A percentile compares a stretch with the other conserved stretches of the same genome.
Conservation (phyloP, 1,140 invertebrate species). For the Drosophila miranda region DNA sequence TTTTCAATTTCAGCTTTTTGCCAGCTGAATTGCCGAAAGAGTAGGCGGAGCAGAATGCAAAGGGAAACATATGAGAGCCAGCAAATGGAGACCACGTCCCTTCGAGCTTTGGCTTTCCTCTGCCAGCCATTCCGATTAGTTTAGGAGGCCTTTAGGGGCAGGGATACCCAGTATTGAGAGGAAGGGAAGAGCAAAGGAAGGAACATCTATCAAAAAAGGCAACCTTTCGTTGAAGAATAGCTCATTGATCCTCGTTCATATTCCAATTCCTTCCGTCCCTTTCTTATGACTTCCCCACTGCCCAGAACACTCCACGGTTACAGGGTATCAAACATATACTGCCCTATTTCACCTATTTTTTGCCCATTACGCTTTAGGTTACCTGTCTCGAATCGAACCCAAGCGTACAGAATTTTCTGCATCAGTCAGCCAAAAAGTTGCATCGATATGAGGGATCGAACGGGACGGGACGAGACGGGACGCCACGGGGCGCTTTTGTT, state of each 20-base stretch:
- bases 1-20: constrained; percentile 75
- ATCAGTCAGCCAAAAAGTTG: constrained; percentile 40
- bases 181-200: too few species aligned
- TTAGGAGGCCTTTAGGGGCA: too few species aligned
- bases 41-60: constrained; percentile 12
- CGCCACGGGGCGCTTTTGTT: constrained; percentile 20
- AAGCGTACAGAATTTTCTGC: constrained; percentile 28
- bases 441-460: constrained; percentile 50
- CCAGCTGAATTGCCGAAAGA: constrained; percentile 16
- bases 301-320: neutral
- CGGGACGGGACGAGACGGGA: constrained; percentile 25
- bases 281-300: too few species aligned
- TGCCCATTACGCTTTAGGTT: constrained; percentile 12
- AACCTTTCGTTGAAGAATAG: too few species aligned
- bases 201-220: too few species aligned
- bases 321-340: neutral
- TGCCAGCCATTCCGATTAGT: neutral
- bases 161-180: neutral
- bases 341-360: neutral
- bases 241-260: too few species aligned
- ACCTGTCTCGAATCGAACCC: constrained; percentile 12
- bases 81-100: constrained; percentile 29
- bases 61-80: constrained; percentile 7
- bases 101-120: constrained; percentile 30
- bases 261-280: too few species aligned